Percentiles rank a stretch among this genome's conserved stretches.
phyloP scores from a whole-genome alignment of 1,140 invertebrate species.

The Saxidomus purpurata region DNA sequence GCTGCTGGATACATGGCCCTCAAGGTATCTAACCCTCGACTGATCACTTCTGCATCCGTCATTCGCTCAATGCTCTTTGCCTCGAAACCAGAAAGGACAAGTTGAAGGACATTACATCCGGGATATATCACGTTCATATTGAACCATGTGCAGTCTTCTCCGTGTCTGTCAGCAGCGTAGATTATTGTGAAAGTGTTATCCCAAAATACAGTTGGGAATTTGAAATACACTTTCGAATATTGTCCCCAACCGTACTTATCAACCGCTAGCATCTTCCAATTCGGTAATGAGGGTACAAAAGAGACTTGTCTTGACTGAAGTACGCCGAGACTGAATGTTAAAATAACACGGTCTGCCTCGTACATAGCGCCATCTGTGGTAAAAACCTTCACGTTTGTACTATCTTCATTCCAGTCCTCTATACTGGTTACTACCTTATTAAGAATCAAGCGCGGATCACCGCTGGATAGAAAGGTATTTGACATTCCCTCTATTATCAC shows the following conservation, averaged over 20 bases:
- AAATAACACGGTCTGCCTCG: slow-evolving; percentile 20
- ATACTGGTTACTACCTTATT: slow-evolving; percentile 12
- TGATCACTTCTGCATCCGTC: neutral
- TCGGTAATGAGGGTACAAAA: slow-evolving; percentile 3
- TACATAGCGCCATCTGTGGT: neutral
- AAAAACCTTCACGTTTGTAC: neutral
- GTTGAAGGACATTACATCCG: slow-evolving; percentile 16
- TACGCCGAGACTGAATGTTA: slow-evolving; percentile 48
- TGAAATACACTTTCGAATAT: neutral
- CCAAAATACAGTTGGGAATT: slow-evolving; percentile 31
- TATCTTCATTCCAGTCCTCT: neutral
- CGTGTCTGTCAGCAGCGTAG: neutral
- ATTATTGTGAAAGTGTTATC: neutral
- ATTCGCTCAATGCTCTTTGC: neutral
- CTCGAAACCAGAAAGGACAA: neutral
- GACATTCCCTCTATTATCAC: neutral
- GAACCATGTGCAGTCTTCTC: neutral
- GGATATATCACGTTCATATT: slow-evolving; percentile 20
- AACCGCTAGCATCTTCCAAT: neutral
- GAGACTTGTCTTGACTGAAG: neutral
- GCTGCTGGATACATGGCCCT: neutral
- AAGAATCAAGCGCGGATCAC: neutral
- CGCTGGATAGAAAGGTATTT: neutral
- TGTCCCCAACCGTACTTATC: neutral
- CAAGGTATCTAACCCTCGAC: neutral